Base-by-base conservation (phyloP, 1,140 invertebrate genomes). In the Spodoptera litura region DNA sequence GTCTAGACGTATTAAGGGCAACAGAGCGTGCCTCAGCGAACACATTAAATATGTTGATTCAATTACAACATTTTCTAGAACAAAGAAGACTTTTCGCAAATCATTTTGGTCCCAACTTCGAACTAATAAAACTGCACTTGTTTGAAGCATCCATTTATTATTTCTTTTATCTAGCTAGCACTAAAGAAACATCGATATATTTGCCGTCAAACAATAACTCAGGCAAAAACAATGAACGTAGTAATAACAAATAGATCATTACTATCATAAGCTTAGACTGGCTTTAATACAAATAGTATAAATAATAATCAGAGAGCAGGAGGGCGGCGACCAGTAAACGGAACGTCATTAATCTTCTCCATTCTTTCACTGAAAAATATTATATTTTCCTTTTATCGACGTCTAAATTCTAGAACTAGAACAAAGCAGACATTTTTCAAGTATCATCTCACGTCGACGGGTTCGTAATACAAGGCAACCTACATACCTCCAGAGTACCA, bases 261-360 rank as follows among this genome's bases (percentile, higher is more conserved):
- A 20, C 5, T 68, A 68, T 53, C 25, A 15, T 70, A 70, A 70
- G 66, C 49, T 52, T 70, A 4, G 51, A 52, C 20, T n/a, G 35
- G 35, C 13, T 35, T n/a, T 56, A 15, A 52, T 10, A n/a, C 68
- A 38, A 35, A 71, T 71, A 71, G 49, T 55, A 61, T 38, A 9
- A 20, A 59, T 35, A 72, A 58, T 58, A 51, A 61, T 61, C 20
- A 71, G 12, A 53, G 68, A 71, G 68, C 13, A 56, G 52, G 52
- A 71, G 68, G 52, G 68, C 44, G 55, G 71, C 38, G 55, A 59
- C 71, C 71, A 53, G 44, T 74, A 74, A 59, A 59, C 56, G 13
- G 53, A 59, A 74, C 56, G 13, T 74, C 71, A 55, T 74, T 74
- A 61, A 61, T 74, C 71, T 74, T 73, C 66, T 38, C 20, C 51